Conservation (phyloP, 2,797 vertebrate species). For the Crenuchus spilurus region DNA sequence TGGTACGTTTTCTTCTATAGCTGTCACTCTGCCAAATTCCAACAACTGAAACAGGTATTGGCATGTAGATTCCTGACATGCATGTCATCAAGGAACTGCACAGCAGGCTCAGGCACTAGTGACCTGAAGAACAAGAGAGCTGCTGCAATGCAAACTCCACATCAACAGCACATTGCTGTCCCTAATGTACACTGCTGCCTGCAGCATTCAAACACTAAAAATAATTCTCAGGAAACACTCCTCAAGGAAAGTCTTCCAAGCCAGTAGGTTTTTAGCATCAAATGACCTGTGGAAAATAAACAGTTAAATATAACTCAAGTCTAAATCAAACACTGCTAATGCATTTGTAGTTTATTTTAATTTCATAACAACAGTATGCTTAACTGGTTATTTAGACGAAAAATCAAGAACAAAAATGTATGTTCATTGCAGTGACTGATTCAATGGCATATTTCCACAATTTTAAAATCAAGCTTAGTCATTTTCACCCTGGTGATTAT, state of each 20-base stretch:
- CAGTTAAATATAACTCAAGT: not conserved
- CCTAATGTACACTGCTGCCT: not conserved
- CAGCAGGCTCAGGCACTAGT: not conserved
- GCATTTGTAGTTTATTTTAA: too few relatives aligned
- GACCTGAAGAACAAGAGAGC: constrained; percentile 5
- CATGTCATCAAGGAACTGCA: constrained; percentile 4
- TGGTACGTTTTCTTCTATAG: not conserved
- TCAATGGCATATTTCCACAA: too few relatives aligned
- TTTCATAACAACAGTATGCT: too few relatives aligned
- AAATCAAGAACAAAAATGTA: too few relatives aligned
- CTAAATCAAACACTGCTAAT: not conserved
- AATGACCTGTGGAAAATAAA: constrained; percentile 14
- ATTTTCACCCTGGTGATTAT: not conserved
- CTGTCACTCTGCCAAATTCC: constrained; percentile 22
- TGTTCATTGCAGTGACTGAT: too few relatives aligned
- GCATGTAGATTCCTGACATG: constrained; percentile 31
- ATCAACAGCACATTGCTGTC: constrained; percentile 3
- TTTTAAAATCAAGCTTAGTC: not conserved
- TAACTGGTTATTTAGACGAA: too few relatives aligned
- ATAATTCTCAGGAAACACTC: constrained; percentile 2
- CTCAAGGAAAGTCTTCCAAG: constrained; percentile 13
- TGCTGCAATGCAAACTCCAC: not conserved
- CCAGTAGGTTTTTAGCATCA: not conserved
- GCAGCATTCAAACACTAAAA: not conserved
- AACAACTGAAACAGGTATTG: constrained; percentile 38